Evolutionary conservation across 2,888 invertebrate genomes (phyloP), one percentile per base, ranked within the genome.

Genomic region (Polietes domitor): DNA sequence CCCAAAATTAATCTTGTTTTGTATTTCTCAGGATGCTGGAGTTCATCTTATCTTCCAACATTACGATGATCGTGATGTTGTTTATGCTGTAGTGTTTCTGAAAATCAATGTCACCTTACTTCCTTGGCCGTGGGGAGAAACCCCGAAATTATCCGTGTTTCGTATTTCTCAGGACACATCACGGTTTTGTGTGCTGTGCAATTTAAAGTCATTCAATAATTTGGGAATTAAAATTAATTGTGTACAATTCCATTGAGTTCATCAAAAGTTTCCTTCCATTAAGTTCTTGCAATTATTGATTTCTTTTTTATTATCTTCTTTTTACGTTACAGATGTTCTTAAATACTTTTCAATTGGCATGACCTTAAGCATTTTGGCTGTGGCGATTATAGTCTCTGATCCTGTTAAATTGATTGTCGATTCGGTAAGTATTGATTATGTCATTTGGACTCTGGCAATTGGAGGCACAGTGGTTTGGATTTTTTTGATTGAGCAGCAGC

Each of bases 281-380:
- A 61, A 61, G 6, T n/a, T n/a, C 32, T 32, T 15, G 19, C 21
- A 24, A 41, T 41, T 37, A 15, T 47, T 71, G 15, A 68, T 77
- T 37, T 21, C 1, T 70, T 5, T 24, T 74, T 58, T 58, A 53
- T 71, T 72, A 2, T 24, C 21, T 50, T 47, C 12, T 43, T 28
- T 24, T 26, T 26, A 37, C 65, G 17, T 80, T 73, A 17, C 87
- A 92, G 92, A 90, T 87, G 87, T 90, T 75, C 78, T 90, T 41
- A 91, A 89, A 85, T 88, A 89, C 71, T 88, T 88, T 28, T 87
- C 89, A 47, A 85, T 90, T 37, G 92, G 92, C 77, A 86, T 91
- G 84, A 87, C 89, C 37, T 85, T 91, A 61, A 74, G 91, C 61
- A 87, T 89, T 81, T 86, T 91, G 53, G 89, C 90, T 6, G 86